phyloP scores from a whole-genome alignment of 2,888 invertebrate species.

The Harpalus rufipes region DNA sequence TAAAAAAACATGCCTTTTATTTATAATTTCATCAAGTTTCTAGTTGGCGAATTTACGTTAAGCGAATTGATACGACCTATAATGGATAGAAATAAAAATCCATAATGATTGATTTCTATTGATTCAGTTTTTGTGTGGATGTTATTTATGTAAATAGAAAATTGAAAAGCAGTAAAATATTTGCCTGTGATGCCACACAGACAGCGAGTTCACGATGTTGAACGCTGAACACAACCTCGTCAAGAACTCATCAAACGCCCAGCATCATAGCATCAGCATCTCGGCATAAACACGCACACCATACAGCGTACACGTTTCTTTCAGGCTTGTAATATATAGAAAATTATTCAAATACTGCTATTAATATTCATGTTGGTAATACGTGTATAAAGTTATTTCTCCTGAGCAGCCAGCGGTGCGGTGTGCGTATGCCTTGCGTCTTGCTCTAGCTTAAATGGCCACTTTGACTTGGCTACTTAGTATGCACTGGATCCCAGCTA shows the following conservation, averaged over 20 bases:
- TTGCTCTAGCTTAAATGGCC: conserved; percentile 5
- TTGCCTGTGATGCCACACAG: not conserved
- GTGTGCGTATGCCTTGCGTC: conserved; percentile 5
- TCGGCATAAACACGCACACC: conserved; percentile 16
- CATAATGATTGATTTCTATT: too few species aligned
- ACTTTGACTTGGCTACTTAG: conserved; percentile 50
- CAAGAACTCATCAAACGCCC: conserved; percentile 33
- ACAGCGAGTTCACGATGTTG: not conserved
- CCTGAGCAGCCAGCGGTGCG: conserved; percentile 31
- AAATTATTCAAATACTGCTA: conserved; percentile 67
- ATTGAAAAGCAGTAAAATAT: too few species aligned
- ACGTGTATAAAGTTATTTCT: conserved; percentile 67
- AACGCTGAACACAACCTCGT: conserved; percentile 7
- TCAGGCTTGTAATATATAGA: conserved; percentile 66
- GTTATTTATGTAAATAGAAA: too few species aligned
- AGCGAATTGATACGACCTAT: too few species aligned
- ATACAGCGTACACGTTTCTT: conserved; percentile 43
- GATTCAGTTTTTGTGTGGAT: too few species aligned
- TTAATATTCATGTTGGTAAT: conserved; percentile 67
- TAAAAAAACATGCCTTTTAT: too few species aligned
- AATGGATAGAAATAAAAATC: too few species aligned
- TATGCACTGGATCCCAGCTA: conserved; percentile 58
- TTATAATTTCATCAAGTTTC: too few species aligned
- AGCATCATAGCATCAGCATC: conserved; percentile 1
- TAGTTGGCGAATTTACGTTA: too few species aligned